These are phyloP conservation scores for Luscinia megarhynchos DNA, from an alignment of 2,797 vertebrate species.

Conservation along the genomic window DNA sequence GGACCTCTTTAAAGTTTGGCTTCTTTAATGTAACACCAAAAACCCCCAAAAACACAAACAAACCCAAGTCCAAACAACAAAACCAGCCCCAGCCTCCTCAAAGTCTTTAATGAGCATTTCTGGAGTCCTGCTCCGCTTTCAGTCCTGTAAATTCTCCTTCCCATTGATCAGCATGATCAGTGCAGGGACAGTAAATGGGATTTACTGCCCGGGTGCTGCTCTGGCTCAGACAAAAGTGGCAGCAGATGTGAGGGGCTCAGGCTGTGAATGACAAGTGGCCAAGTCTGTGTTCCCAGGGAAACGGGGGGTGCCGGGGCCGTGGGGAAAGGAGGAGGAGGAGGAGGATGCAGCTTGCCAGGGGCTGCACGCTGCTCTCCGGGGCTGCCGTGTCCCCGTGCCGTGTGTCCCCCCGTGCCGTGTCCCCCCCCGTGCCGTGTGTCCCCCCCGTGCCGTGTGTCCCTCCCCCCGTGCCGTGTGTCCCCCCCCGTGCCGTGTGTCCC, in stretches of 20 bases:
- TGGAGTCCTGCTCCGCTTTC: not conserved
- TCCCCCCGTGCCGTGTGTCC: accelerated
- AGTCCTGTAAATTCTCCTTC: not conserved
- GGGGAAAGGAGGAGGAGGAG: not conserved
- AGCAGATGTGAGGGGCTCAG: not conserved
- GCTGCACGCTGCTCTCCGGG: not conserved
- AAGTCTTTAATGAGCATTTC: not conserved
- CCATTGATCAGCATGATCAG: not conserved
- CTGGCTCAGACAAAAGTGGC: not conserved
- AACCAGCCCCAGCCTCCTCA: not conserved
- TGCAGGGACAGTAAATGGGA: not conserved
- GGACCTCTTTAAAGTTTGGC: not conserved
- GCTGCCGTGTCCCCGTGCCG: not conserved
- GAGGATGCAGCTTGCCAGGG: not conserved
- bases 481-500: not conserved
- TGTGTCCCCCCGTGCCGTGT: no score
- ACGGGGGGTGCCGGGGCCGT: not conserved
- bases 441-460: no score
- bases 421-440: no score
- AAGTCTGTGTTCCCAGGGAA: not conserved
- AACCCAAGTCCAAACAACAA: not conserved
- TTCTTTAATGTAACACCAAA: not conserved
- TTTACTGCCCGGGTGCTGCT: not conserved
- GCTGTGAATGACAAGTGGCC: not conserved
- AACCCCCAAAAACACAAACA: not conserved